phyloP scores from a whole-genome alignment of 2,888 invertebrate species.

The Piscicola geometra region DNA sequence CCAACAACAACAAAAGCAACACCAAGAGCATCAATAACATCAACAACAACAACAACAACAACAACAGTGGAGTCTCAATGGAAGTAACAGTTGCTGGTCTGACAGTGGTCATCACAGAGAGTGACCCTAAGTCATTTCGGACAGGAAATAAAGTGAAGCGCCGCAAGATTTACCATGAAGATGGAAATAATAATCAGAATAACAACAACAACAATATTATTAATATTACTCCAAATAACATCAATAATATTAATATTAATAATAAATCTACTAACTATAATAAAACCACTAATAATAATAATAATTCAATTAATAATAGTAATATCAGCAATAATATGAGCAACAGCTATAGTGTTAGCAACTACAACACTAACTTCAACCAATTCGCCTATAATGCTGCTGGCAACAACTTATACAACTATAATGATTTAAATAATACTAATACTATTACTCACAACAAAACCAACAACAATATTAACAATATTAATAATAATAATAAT shows the following conservation, averaged over 20 bases:
- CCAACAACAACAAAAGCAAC: constrained; percentile 66
- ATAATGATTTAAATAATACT: not conserved
- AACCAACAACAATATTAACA: not conserved
- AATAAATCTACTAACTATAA: not conserved
- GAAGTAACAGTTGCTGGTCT: constrained; percentile 95
- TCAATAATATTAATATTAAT: not conserved
- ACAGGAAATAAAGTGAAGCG: constrained; percentile 4
- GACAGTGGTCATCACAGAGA: constrained; percentile 93
- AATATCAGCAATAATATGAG: not conserved
- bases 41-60: constrained; percentile 63
- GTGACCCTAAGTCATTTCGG: constrained; percentile 50
- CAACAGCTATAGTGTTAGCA: not conserved
- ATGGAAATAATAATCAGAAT: not conserved
- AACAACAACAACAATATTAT: constrained; percentile 1
- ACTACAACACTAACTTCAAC: not conserved
- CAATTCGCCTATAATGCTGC: not conserved
- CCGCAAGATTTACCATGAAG: not conserved
- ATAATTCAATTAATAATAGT: not conserved
- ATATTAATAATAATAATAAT: too few species aligned
- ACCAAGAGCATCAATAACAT: constrained; percentile 71
- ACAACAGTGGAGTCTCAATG: constrained; percentile 84
- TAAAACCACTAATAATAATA: not conserved
- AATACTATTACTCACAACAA: not conserved
- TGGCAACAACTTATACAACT: not conserved
- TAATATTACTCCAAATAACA: not conserved